A percentile compares a stretch with the other conserved stretches of the same genome.
Conservation (phyloP, 2,113 vertebrate species). For the Erythrocercus mccallii region DNA sequence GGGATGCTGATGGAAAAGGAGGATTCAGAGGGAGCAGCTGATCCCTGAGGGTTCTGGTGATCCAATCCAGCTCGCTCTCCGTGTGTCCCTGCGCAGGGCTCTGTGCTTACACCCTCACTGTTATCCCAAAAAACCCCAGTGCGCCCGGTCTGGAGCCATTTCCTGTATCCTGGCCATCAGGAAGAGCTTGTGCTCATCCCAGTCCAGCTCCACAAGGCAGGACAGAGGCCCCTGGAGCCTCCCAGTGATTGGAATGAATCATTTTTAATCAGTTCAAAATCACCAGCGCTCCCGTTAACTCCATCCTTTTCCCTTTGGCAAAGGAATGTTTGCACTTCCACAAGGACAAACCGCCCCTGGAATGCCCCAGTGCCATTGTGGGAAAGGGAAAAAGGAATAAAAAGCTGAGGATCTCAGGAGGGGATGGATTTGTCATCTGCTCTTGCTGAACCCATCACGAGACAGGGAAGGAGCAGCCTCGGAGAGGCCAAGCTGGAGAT, state of each 20-base stretch:
- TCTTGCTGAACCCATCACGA: not conserved
- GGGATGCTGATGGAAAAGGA: not conserved
- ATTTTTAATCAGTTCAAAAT: not conserved
- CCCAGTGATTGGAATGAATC: not conserved
- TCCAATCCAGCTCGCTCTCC: not conserved
- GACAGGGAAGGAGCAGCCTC: not conserved
- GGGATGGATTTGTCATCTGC: not conserved
- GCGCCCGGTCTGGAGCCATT: not conserved
- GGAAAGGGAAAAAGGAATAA: not conserved
- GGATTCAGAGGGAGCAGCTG: not conserved
- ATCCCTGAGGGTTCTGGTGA: not conserved
- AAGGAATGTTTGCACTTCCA: no score
- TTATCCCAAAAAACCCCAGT: not conserved
- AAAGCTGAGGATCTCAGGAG: not conserved
- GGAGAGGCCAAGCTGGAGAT: not conserved
- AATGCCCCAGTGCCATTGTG: not conserved
- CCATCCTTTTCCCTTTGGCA: not conserved
- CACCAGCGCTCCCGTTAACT: not conserved
- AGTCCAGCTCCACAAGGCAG: not conserved
- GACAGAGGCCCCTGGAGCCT: not conserved
- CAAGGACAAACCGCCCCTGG: no score
- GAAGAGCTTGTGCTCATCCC: not conserved
- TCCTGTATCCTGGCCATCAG: not conserved
- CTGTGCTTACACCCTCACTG: not conserved
- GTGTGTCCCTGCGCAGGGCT: no score